These are phyloP conservation scores for Carapus acus DNA, from an alignment of 2,797 vertebrate species.

Conservation along the genomic window DNA sequence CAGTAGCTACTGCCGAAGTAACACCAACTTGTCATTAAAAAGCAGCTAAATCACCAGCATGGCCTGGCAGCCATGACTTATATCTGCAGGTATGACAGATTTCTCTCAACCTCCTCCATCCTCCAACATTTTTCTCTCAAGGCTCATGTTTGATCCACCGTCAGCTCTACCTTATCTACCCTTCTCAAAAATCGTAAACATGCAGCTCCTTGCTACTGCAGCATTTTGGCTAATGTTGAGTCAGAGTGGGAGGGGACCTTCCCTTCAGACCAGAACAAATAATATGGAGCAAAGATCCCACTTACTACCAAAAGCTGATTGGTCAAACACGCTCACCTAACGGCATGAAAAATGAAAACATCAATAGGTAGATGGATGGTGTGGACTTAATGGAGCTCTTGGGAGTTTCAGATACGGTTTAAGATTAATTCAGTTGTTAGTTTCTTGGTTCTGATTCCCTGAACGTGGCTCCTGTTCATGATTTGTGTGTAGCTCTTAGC, in stretches of 20 bases:
- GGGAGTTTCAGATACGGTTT: not conserved
- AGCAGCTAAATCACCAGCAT: too few species aligned
- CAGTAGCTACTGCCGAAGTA: too few species aligned
- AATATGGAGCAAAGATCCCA: not conserved
- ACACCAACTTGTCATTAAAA: too few species aligned
- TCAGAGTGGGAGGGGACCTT: not conserved
- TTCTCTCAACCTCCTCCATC: too few species aligned
- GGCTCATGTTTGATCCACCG: not conserved
- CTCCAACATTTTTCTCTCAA: not conserved
- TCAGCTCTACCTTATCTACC: too few species aligned
- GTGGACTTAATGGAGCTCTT: not conserved
- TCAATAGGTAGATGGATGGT: too few species aligned
- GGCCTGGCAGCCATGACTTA: too few species aligned
- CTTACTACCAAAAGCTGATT: not conserved
- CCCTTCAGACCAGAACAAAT: not conserved
- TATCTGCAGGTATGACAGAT: too few species aligned
- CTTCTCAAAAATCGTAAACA: too few species aligned
- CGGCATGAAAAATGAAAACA: not conserved
- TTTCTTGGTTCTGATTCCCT: not conserved
- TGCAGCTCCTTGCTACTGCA: too few species aligned
- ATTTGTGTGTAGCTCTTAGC: not conserved
- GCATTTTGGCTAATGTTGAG: too few species aligned
- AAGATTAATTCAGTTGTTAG: not conserved
- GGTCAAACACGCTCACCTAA: not conserved
- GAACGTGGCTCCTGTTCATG: not conserved